These are phyloP conservation scores for Cydia amplana DNA, from an alignment of 1,140 invertebrate genomes.

Conservation along the genomic window DNA sequence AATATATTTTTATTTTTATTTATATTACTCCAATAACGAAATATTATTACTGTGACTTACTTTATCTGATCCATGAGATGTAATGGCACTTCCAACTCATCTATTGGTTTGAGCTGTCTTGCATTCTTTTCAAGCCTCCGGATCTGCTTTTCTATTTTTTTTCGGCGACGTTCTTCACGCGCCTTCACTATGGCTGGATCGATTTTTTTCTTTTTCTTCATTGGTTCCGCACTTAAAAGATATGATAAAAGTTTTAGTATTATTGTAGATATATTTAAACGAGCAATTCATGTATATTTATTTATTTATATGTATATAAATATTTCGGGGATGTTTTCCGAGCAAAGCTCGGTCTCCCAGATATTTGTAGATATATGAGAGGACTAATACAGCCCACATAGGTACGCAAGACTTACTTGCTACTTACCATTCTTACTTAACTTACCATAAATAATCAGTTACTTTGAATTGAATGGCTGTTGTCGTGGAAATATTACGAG, in stretches of 20 bases:
- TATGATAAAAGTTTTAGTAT: not conserved
- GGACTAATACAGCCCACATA: not conserved
- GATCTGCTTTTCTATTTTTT: slow-evolving; percentile 91
- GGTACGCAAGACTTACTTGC: not conserved
- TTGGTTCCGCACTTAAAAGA: slow-evolving; percentile 82
- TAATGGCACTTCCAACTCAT: slow-evolving; percentile 87
- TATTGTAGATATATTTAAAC: not conserved
- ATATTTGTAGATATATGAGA: not conserved
- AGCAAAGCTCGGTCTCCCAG: too few relatives aligned
- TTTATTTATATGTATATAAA: too few relatives aligned
- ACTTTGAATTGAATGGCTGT: slow-evolving; percentile 60
- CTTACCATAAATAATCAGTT: slow-evolving; percentile 69
- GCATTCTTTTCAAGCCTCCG: slow-evolving; percentile 87
- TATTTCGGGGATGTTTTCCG: too few relatives aligned
- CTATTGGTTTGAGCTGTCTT: slow-evolving; percentile 89
- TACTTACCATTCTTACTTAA: too few relatives aligned
- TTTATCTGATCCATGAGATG: slow-evolving; percentile 83
- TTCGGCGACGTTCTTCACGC: slow-evolving; percentile 89
- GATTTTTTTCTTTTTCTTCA: slow-evolving; percentile 93
- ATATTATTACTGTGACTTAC: slow-evolving; percentile 73
- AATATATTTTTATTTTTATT: too few relatives aligned
- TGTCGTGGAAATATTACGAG: slow-evolving; percentile 56
- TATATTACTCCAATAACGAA: not conserved
- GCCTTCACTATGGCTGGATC: slow-evolving; percentile 89
- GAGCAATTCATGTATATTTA: too few relatives aligned